Conservation (phyloP, 2,888 invertebrate species). For the Melieria omissa region DNA sequence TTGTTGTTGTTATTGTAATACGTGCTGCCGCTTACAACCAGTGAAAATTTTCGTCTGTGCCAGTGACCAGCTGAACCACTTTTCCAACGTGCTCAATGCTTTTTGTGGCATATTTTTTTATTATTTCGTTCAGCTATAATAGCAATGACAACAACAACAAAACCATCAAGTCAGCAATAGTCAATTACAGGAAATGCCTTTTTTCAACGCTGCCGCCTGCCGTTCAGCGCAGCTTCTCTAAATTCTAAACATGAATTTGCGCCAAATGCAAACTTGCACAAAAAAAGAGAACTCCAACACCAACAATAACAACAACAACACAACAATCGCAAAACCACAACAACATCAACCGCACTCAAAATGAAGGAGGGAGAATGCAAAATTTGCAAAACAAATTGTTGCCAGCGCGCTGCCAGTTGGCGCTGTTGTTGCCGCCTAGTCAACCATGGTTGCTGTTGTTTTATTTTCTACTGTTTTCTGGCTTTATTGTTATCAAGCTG, state of each 20-base stretch:
- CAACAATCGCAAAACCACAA: background rate
- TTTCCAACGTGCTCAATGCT: slow-evolving; percentile 23
- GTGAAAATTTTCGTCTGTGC: slow-evolving; percentile 37
- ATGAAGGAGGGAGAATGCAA: slow-evolving; percentile 9
- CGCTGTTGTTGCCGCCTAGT: background rate
- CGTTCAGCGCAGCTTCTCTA: slow-evolving; percentile 4
- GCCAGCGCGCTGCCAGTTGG: slow-evolving; percentile 8
- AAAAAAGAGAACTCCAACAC: background rate
- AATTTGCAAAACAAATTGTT: slow-evolving; percentile 29
- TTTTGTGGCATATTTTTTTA: slow-evolving; percentile 11
- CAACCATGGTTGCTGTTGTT: background rate
- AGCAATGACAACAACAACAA: slow-evolving; percentile 25
- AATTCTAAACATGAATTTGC: slow-evolving; percentile 10
- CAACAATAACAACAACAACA: background rate
- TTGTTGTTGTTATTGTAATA: too few species aligned
- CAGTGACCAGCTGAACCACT: slow-evolving; percentile 52
- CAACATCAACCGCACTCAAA: background rate
- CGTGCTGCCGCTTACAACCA: too few species aligned
- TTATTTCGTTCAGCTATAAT: slow-evolving; percentile 3
- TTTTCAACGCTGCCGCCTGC: background rate
- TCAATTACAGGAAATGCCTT: background rate
- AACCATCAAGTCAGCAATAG: slow-evolving; percentile 15
- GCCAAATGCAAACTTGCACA: slow-evolving; percentile 6
- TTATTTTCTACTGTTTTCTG: background rate
- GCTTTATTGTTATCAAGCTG: background rate